phyloP scores from a whole-genome alignment of 2,888 invertebrate species.

The Sussaba pulchella region DNA sequence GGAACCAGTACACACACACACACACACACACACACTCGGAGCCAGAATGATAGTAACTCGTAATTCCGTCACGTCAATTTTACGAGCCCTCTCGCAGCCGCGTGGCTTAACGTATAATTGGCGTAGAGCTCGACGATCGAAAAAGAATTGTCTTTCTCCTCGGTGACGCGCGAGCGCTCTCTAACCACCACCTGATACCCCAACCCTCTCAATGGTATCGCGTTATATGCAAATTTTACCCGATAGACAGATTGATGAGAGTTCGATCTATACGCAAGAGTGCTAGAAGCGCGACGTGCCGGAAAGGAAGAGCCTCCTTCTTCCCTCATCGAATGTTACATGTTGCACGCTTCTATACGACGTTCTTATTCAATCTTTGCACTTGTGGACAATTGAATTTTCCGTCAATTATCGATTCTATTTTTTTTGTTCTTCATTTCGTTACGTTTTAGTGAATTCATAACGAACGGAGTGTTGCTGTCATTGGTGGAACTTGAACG shows the following conservation, averaged over 20 bases:
- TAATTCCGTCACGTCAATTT: slow-evolving; percentile 64
- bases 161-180: slow-evolving; percentile 3
- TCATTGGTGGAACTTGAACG: too few species aligned
- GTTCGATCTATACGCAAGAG: slow-evolving; percentile 49
- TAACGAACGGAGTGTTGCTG: too few species aligned
- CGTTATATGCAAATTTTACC: slow-evolving; percentile 60
- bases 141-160: slow-evolving; percentile 53
- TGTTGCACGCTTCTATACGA: slow-evolving; percentile 17
- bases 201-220: slow-evolving; percentile 40
- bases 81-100: slow-evolving; percentile 34
- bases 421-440: background rate
- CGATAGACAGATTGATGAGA: slow-evolving; percentile 61
- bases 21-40: slow-evolving; percentile 11
- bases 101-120: slow-evolving; percentile 55
- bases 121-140: slow-evolving; percentile 57
- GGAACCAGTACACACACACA: background rate
- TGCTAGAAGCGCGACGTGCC: slow-evolving; percentile 30
- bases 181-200: slow-evolving; percentile 39
- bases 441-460: background rate
- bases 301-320: slow-evolving; percentile 19
- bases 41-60: slow-evolving; percentile 42
- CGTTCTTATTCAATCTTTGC: slow-evolving; percentile 23
- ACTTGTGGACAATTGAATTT: too few species aligned
- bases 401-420: background rate
- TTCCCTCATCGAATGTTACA: slow-evolving; percentile 34